Conservation (phyloP, 2,888 invertebrate species). For the Amphipoea lucens region DNA sequence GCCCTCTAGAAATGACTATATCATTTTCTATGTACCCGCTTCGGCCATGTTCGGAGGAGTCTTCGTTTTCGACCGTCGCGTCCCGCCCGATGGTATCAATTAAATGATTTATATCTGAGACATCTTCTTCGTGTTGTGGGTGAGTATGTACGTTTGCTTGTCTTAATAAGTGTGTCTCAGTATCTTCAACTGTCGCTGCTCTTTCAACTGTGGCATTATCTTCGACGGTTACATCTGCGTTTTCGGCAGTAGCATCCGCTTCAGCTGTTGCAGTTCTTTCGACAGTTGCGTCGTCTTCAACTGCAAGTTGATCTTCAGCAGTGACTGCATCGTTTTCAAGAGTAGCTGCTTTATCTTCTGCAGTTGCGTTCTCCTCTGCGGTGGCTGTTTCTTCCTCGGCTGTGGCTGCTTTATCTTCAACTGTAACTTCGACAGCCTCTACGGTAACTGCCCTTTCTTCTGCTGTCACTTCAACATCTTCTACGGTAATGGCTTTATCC, state of each 20-base stretch:
- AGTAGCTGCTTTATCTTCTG: slow-evolving; percentile 1
- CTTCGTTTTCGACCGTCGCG: neutral
- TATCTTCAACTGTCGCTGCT: neutral
- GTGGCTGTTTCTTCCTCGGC: neutral
- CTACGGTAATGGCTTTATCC: neutral
- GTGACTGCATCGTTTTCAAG: neutral
- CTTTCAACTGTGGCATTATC: neutral
- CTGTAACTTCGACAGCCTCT: slow-evolving; percentile 2
- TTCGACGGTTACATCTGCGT: neutral
- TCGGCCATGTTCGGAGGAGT: neutral
- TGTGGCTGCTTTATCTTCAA: slow-evolving; percentile 1
- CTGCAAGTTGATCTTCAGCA: slow-evolving; percentile 19
- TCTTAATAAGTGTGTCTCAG: neutral
- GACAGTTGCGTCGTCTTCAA: neutral
- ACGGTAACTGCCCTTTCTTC: slow-evolving; percentile 9
- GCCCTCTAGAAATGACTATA: slow-evolving; percentile 37
- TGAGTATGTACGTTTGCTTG: neutral
- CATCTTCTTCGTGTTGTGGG: neutral
- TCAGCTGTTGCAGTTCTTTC: slow-evolving; percentile 3
- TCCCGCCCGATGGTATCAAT: neutral
- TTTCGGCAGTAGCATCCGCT: slow-evolving; percentile 2
- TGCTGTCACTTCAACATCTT: neutral
- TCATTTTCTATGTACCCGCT: slow-evolving; percentile 18
- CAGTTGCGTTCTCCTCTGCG: neutral
- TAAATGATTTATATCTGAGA: slow-evolving; percentile 2